Evolutionary conservation across 2,113 vertebrate genomes (phyloP).

Genomic region (Caranx ignobilis): DNA sequence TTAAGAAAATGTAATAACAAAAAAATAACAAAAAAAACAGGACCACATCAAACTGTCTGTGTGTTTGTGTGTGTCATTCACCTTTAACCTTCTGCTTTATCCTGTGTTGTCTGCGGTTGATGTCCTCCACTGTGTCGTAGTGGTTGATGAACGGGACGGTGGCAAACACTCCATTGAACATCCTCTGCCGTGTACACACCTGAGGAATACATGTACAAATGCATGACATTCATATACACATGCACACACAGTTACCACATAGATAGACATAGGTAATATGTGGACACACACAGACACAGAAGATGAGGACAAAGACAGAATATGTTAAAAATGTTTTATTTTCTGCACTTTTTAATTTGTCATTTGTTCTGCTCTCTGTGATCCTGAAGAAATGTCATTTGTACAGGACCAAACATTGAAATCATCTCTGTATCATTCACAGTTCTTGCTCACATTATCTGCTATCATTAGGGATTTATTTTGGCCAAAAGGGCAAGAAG

Average conservation of each 20-base stretch:
- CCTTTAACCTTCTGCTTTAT: constrained; percentile 64
- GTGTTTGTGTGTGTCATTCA: constrained; percentile 33
- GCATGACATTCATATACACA: neutral
- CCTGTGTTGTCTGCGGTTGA: constrained; percentile 53
- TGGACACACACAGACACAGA: too few species aligned
- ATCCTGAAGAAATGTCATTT: neutral
- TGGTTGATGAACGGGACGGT: constrained; percentile 66
- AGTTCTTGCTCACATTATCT: neutral
- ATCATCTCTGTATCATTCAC: neutral
- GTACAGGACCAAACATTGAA: neutral
- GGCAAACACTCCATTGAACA: constrained; percentile 78
- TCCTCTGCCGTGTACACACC: constrained; percentile 75
- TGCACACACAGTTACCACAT: neutral
- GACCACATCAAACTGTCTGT: neutral
- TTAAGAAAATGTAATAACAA: too few species aligned
- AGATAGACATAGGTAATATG: neutral
- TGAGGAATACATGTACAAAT: constrained; percentile 50
- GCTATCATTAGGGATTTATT: constrained; percentile 2
- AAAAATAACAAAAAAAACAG: too few species aligned
- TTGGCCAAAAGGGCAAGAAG: neutral
- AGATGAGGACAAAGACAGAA: too few species aligned
- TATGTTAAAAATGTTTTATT: too few species aligned
- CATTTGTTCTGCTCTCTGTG: neutral
- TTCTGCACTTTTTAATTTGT: neutral
- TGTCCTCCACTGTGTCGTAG: constrained; percentile 77